A percentile compares a stretch with the other conserved stretches of the same genome.
Conservation (phyloP, 2,797 vertebrate genomes). For the Mormyrus hasselquistii region DNA sequence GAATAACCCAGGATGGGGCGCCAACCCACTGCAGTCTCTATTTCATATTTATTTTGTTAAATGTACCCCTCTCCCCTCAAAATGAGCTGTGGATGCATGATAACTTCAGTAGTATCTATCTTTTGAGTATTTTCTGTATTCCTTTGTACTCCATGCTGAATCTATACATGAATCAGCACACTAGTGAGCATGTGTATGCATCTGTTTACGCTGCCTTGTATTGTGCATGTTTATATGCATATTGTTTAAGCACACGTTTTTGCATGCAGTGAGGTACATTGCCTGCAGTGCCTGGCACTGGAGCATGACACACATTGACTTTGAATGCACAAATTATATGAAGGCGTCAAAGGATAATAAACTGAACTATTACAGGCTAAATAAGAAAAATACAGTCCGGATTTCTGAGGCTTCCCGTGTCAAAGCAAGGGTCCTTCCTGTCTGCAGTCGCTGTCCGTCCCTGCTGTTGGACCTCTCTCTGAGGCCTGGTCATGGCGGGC, state of each 20-base stretch:
- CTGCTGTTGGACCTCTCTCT: constrained; percentile 18
- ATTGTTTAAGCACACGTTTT: not conserved
- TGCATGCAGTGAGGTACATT: not conserved
- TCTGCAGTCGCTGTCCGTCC: not conserved
- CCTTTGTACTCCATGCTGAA: not conserved
- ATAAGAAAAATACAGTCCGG: not conserved
- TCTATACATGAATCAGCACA: not conserved
- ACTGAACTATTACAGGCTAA: not conserved
- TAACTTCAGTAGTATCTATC: not conserved
- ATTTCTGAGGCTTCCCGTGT: not conserved
- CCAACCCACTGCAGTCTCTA: not conserved
- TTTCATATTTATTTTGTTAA: not conserved
- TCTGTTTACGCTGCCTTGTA: not conserved
- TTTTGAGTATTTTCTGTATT: not conserved
- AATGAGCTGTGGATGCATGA: not conserved
- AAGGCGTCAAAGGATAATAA: not conserved
- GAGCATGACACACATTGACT: not conserved
- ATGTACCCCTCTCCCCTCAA: not conserved
- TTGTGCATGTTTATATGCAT: not conserved
- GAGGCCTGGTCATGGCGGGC: constrained; percentile 43
- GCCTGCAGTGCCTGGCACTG: not conserved
- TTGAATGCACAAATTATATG: not conserved
- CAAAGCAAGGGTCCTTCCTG: not conserved
- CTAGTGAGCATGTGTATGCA: not conserved
- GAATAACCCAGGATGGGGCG: not conserved